Evolutionary conservation across 2,888 invertebrate species (phyloP).

Genomic region (Cabera pusaria): DNA sequence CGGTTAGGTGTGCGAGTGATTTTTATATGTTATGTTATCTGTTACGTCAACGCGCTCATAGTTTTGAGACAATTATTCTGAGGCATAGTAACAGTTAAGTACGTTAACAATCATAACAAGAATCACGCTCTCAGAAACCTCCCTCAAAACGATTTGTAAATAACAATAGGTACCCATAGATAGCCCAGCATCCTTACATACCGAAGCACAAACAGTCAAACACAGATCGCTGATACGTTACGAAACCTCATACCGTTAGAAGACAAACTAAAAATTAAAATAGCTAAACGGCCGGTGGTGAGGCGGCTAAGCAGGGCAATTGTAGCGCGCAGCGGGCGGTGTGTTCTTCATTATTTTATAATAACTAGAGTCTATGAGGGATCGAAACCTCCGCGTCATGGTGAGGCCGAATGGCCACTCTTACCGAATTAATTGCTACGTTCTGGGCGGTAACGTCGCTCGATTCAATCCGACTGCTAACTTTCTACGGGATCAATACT

Average conservation of each 20-base stretch:
- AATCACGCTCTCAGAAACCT: no score
- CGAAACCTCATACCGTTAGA: slow-evolving; percentile 73
- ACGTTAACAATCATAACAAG: no score
- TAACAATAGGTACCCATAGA: no score
- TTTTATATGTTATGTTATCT: no score
- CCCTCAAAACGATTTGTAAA: no score
- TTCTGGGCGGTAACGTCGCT: slow-evolving; percentile 76
- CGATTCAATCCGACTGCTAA: slow-evolving; percentile 50
- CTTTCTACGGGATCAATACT: no score
- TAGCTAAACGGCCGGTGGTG: slow-evolving; percentile 77
- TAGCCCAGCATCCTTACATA: no score
- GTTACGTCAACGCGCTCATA: no score
- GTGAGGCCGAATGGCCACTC: slow-evolving; percentile 62
- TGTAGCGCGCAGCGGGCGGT: slow-evolving; percentile 80
- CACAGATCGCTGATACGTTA: slow-evolving; percentile 63
- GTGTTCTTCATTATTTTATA: slow-evolving; percentile 81
- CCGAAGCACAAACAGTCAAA: slow-evolving; percentile 35
- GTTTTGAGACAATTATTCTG: no score
- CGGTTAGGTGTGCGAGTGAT: no score
- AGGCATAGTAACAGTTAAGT: no score
- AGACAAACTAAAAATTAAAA: slow-evolving; percentile 83
- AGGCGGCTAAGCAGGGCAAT: slow-evolving; percentile 79
- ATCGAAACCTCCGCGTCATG: slow-evolving; percentile 72
- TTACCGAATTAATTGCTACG: slow-evolving; percentile 77
- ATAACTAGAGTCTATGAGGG: slow-evolving; percentile 67